Percentiles rank a stretch among this genome's conserved stretches.
phyloP scores from a whole-genome alignment of 1,140 invertebrate genomes.

The Parasteatoda tepidariorum region DNA sequence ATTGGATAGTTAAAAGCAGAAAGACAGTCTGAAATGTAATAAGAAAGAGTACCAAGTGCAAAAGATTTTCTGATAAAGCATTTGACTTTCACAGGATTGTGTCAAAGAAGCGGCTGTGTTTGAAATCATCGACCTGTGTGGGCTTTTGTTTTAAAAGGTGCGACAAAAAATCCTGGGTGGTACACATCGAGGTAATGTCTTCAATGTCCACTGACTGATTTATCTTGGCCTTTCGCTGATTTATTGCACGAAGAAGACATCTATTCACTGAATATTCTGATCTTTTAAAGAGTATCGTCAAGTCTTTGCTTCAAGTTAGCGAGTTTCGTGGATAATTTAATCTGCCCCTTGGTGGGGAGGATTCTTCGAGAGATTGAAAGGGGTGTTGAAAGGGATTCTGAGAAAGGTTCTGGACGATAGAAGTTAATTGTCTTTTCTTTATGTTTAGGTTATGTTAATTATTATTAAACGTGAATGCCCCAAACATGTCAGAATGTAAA shows the following conservation, averaged over 20 bases:
- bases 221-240: conserved; percentile 67
- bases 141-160: conserved; percentile 64
- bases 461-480: too few species aligned
- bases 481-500: too few species aligned
- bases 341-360: neutral
- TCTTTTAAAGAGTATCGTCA: conserved; percentile 16
- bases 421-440: too few species aligned
- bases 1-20: conserved; percentile 21
- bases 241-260: conserved; percentile 65
- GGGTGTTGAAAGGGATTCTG: too few species aligned
- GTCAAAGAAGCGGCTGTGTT: too few species aligned
- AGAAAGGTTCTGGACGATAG: neutral
- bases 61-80: neutral
- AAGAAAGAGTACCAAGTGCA: neutral
- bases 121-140: neutral
- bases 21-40: neutral
- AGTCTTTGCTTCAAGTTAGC: too few species aligned
- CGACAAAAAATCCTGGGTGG: conserved; percentile 68
- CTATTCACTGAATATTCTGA: conserved; percentile 36
- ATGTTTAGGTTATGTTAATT: too few species aligned
- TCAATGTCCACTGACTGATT: conserved; percentile 67
- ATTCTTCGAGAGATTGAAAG: neutral
- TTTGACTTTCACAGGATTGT: neutral
- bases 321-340: neutral
- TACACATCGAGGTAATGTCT: conserved; percentile 68